Conservation (phyloP, 2,113 vertebrate species). For the Cinclus mexicanus region DNA sequence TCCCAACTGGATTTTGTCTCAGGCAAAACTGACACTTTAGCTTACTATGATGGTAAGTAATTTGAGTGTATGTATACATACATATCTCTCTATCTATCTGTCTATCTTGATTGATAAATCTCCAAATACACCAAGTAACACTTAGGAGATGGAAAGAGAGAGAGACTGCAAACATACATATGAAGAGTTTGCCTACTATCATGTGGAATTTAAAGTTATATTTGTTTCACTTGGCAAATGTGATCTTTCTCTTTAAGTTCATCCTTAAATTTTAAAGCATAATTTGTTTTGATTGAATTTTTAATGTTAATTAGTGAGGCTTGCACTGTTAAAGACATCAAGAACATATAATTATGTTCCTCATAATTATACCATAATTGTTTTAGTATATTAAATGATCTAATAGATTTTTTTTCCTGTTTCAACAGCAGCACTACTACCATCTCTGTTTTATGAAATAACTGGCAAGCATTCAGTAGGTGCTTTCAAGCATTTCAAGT, state of each 20-base stretch:
- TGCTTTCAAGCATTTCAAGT: constrained; percentile 56
- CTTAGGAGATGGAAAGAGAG: neutral
- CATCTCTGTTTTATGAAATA: constrained; percentile 63
- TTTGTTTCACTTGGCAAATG: constrained; percentile 41
- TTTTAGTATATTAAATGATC: constrained; percentile 70
- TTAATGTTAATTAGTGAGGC: constrained; percentile 68
- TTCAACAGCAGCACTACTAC: constrained; percentile 45
- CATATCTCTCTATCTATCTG: neutral
- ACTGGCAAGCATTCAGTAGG: constrained; percentile 56
- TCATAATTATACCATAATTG: constrained; percentile 71
- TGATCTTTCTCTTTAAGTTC: constrained; percentile 60
- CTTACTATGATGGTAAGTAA: neutral
- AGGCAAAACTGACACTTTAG: neutral
- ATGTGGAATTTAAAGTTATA: constrained; percentile 3
- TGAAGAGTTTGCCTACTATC: neutral
- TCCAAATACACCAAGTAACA: neutral
- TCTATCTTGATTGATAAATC: neutral
- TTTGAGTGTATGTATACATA: neutral
- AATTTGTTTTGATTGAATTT: constrained; percentile 71
- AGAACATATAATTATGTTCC: constrained; percentile 72
- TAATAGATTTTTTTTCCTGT: constrained; percentile 63
- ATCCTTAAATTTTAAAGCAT: constrained; percentile 63
- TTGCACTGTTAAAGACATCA: constrained; percentile 66
- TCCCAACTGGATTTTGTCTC: neutral
- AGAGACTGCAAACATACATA: neutral